Conservation (phyloP, 23 tunicate genomes). For the Styela plicata region DNA sequence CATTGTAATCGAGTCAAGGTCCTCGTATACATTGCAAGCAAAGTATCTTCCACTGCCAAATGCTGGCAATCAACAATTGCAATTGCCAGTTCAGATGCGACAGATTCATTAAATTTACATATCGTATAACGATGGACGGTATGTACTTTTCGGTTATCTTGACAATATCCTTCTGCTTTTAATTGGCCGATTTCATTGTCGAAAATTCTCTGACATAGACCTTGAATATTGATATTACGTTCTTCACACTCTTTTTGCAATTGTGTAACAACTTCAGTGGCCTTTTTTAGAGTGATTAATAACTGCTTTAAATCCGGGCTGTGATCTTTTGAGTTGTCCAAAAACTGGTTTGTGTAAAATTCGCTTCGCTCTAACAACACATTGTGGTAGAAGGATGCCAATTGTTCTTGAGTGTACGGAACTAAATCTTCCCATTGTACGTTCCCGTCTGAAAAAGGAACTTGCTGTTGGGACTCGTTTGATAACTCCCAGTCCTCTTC, state of each 20-base stretch:
- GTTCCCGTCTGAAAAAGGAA: slow-evolving; percentile 7
- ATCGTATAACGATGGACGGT: slow-evolving; percentile 36
- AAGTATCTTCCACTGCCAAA: slow-evolving; percentile 40
- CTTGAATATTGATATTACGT: slow-evolving; percentile 30
- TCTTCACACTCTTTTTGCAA: slow-evolving; percentile 16
- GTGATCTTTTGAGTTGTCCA: slow-evolving; percentile 32
- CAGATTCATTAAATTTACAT: slow-evolving; percentile 44
- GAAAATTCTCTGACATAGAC: slow-evolving; percentile 40
- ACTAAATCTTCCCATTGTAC: slow-evolving; percentile 27
- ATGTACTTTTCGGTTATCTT: slow-evolving; percentile 71
- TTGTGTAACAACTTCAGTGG: slow-evolving; percentile 32
- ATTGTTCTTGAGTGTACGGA: slow-evolving; percentile 52
- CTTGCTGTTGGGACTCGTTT: slow-evolving; percentile 32
- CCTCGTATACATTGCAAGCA: slow-evolving; percentile 43
- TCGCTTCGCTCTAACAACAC: slow-evolving; percentile 54
- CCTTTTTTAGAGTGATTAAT: slow-evolving; percentile 18
- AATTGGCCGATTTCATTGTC: slow-evolving; percentile 33
- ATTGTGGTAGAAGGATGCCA: slow-evolving; percentile 61
- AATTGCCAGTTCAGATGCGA: slow-evolving; percentile 14
- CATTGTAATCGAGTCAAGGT: slow-evolving; percentile 61
- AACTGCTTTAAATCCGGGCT: slow-evolving; percentile 45
- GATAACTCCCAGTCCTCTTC: slow-evolving; percentile 85
- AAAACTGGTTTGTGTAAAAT: slow-evolving; percentile 51
- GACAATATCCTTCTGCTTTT: slow-evolving; percentile 75
- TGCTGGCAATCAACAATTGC: slow-evolving; percentile 47